Evolutionary conservation across 2,797 vertebrate species (phyloP), one percentile per base, ranked within the genome.

Genomic region (Sebastes dallii): DNA sequence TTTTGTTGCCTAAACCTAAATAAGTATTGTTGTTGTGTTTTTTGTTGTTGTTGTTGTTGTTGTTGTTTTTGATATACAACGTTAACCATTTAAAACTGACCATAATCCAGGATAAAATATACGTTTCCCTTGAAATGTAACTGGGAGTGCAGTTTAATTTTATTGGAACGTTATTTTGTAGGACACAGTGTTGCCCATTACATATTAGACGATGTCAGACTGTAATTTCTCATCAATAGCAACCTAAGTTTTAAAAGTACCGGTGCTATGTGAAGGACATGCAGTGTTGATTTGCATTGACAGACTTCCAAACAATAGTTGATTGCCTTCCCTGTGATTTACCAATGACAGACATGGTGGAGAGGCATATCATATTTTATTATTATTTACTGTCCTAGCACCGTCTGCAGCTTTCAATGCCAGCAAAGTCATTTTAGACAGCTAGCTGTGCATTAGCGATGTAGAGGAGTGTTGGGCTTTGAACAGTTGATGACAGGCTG

Each of bases 401-500:
- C 65, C 59, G 27, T 83, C 74, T 83, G 71, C 71, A 73, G 76
- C 80, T 91, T 85, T 84, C 75, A 88, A 62, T 83, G 71, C 81
- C 84, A 82, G 81, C 75, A 80, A 77, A 90, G 91, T 93, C 81
- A 87, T 92, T 89, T 89, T 75, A 34, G 82, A 90, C 81, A 86
- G 80, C 71, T 69, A 75, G 87, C 78, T 86, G 85, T 89, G 89
- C 91, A 94, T 95, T 93, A 94, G 88, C 55, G 66, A 80, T 77
- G 84, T 78, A 87, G 84, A 89, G 85, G 14, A 66, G 68, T 77
- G 82, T 85, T 62, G 56, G 77, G 66, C 87, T 92, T 91, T 93
- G 93, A 94, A 88, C 88, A 82, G 79, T 92, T 83, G 91, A 92
- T 96, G 95, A 95, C 93, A 94, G 93, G 77, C 90, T 94, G 94